These are phyloP conservation scores for Timandra comae DNA, from an alignment of 2,888 invertebrate genomes.

Conservation along the genomic window DNA sequence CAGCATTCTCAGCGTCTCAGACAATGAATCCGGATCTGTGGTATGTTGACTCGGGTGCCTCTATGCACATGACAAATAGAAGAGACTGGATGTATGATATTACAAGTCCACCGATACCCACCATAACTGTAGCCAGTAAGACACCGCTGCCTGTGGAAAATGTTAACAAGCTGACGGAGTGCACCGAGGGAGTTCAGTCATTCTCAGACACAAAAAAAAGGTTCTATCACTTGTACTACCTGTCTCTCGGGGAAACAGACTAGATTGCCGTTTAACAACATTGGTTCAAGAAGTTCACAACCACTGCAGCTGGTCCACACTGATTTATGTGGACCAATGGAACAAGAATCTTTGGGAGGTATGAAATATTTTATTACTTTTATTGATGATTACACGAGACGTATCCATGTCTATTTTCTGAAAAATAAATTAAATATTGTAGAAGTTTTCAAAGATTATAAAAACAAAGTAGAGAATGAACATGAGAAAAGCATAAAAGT, in stretches of 20 bases:
- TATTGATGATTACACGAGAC: too few species aligned
- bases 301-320: constrained; percentile 17
- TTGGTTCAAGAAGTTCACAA: constrained; percentile 11
- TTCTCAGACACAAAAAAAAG: neutral
- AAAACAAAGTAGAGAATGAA: too few species aligned
- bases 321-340: constrained; percentile 23
- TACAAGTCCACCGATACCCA: too few species aligned
- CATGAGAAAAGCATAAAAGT: too few species aligned
- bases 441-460: too few species aligned
- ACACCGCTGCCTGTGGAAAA: too few species aligned
- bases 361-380: too few species aligned
- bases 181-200: constrained; percentile 17
- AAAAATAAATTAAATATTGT: too few species aligned
- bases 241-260: constrained; percentile 19
- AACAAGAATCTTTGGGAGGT: too few species aligned
- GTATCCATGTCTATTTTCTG: too few species aligned
- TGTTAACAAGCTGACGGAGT: constrained; percentile 15
- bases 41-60: constrained; percentile 5
- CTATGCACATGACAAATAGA: constrained; percentile 5
- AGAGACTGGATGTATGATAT: constrained; percentile 3
- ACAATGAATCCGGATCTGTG: too few species aligned
- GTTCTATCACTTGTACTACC: constrained; percentile 7
- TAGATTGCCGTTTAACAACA: constrained; percentile 16
- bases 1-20: neutral
- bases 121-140: too few species aligned